These are phyloP conservation scores for Heloderma charlesbogerti DNA, from an alignment of 2,113 vertebrate genomes.

Conservation along the genomic window DNA sequence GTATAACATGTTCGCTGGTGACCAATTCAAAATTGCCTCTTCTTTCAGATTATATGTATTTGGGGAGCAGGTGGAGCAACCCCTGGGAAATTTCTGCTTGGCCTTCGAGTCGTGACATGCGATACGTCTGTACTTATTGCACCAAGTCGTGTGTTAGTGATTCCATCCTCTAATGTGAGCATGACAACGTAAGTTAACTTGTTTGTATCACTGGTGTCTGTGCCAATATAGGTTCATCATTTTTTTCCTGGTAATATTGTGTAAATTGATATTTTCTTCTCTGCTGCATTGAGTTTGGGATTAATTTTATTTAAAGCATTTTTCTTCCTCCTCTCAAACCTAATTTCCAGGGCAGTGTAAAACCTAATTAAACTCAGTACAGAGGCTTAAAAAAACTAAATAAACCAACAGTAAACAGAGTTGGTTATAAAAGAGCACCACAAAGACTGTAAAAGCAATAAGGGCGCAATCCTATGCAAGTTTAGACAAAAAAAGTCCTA, in stretches of 20 bases:
- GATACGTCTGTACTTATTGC: conserved; percentile 90
- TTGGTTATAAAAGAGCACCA: not conserved
- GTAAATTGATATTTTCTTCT: not conserved
- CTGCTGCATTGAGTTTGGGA: not conserved
- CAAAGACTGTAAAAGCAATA: not conserved
- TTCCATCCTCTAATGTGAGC: conserved; percentile 91
- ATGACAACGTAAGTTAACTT: conserved; percentile 91
- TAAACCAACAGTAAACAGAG: not conserved
- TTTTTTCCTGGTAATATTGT: not conserved
- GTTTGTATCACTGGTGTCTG: fast-evolving
- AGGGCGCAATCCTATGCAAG: too few relatives aligned
- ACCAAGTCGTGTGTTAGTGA: conserved; percentile 91
- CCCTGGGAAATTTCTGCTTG: conserved; percentile 94
- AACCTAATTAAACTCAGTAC: not conserved
- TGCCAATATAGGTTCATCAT: fast-evolving
- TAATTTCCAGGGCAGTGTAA: not conserved
- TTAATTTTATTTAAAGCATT: not conserved
- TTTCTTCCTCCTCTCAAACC: not conserved
- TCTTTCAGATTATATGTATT: conserved; percentile 90
- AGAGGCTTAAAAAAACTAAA: not conserved
- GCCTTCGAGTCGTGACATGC: conserved; percentile 91
- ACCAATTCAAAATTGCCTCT: conserved; percentile 13
- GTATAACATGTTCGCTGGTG: not conserved
- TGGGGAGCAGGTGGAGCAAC: conserved; percentile 96
- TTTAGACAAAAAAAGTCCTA: too few relatives aligned